Conservation (phyloP, 1,140 invertebrate species). For the Tetragonula clypearis region DNA sequence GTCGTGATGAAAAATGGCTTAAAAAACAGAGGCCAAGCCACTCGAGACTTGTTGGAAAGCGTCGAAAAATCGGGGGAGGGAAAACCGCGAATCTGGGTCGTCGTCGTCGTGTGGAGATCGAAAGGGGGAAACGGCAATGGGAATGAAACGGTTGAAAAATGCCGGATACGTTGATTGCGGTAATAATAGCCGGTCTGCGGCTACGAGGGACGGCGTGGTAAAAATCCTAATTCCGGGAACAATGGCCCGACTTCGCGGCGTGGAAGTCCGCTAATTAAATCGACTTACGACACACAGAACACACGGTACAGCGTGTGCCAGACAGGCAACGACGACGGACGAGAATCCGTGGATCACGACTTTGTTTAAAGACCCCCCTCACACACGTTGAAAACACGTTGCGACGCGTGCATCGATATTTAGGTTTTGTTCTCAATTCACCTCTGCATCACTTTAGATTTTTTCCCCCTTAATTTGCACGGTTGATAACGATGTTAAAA, state of each 20-base stretch:
- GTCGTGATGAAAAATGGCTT: no score
- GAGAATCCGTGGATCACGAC: conserved; percentile 6
- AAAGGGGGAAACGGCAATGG: conserved; percentile 23
- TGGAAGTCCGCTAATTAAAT: conserved; percentile 79
- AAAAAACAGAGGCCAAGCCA: no score
- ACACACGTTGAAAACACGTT: no score
- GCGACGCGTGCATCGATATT: no score
- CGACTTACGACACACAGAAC: conserved; percentile 71
- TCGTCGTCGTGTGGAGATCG: not conserved
- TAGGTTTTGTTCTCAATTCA: no score
- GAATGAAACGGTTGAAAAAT: conserved; percentile 73
- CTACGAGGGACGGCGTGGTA: conserved; percentile 67
- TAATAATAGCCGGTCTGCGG: conserved; percentile 69
- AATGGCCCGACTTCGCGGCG: conserved; percentile 73
- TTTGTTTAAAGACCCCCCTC: no score
- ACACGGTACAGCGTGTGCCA: not conserved
- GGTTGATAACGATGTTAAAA: no score
- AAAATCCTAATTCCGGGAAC: conserved; percentile 79
- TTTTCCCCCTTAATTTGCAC: no score
- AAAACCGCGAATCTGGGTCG: not conserved
- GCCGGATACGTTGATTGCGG: conserved; percentile 77
- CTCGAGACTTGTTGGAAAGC: not conserved
- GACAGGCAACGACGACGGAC: conserved; percentile 35
- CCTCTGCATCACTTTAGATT: no score
- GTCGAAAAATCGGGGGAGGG: not conserved